Base-by-base conservation (phyloP, 2,888 invertebrate species). In the Trachelus stipa region DNA sequence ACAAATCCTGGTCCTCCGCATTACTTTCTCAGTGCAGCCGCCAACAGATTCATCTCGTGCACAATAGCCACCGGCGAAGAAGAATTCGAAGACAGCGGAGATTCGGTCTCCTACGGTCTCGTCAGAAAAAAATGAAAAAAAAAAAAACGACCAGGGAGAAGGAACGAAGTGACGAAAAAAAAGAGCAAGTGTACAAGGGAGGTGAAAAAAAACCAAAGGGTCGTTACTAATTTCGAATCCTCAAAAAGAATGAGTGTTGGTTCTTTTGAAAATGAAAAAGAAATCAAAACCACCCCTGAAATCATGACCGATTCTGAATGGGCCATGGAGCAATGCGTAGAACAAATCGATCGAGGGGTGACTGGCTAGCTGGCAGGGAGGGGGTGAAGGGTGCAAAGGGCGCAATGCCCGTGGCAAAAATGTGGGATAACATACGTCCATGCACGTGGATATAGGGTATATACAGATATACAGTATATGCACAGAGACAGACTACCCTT, bases 401-500 rank as follows among this genome's bases (percentile, higher is more conserved):
- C 31, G 33, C 30, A 33, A 12, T 71, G 33, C 81, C 83, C 81
- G 85, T 83, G 83, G 84, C 82, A 83, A 87, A 87, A 86, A 87
- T 86, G 84, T 87, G 84, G 85, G 86, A 87, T 87, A 87, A 86
- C 87, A 86, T 83, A 83, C 83, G 83, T 79, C 80, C 84, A 81
- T 81, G 82, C 86, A 83, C 83, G 79, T 83, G 85, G 85, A 82
- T 83, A 82, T 85, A 83, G 83, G 23, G 23, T 56, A 2, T 56
- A 23, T 23, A 56, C 35, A 12, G 35, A 3, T 35, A 35, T 12
- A 35, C 15, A 15, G 15, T 40, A 40, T 9, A 56, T 23, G 0
- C 23, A 84, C 85, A 80, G 77, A 80, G 79, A 81, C 79, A 80
- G 84, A 83, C 85, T 82, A 83, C 86, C 83, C 86, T 85, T 81